phyloP scores from a whole-genome alignment of 2,113 vertebrate species.

The Sapayoa aenigma region DNA sequence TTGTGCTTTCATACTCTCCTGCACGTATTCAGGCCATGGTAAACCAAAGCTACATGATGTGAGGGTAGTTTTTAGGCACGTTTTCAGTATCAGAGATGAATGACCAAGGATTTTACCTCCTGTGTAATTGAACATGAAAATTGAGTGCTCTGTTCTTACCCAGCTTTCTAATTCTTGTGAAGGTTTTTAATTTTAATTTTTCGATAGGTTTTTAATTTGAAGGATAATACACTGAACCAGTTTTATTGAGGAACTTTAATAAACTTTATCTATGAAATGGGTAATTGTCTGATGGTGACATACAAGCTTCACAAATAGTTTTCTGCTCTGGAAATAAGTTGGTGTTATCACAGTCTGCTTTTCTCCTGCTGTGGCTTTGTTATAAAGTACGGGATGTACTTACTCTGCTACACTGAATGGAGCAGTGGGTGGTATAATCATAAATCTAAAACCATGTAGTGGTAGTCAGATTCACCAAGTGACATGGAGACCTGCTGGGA shows the following conservation, averaged over 20 bases:
- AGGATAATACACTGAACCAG: neutral
- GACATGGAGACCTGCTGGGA: neutral
- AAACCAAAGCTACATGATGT: neutral
- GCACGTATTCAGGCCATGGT: fast-evolving
- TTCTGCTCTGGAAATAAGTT: neutral
- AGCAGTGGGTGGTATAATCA: neutral
- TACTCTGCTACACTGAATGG: neutral
- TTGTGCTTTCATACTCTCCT: neutral
- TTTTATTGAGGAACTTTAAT: neutral
- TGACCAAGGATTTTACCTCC: neutral
- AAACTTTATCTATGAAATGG: neutral
- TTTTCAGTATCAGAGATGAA: neutral
- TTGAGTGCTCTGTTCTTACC: neutral
- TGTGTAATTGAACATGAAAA: neutral
- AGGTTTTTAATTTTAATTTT: neutral
- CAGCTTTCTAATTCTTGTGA: neutral
- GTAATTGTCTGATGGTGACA: neutral
- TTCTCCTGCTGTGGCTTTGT: neutral
- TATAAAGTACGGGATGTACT: neutral
- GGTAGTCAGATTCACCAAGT: neutral
- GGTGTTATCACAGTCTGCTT: neutral
- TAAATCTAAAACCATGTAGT: neutral
- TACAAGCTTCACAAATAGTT: neutral
- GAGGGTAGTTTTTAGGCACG: neutral
- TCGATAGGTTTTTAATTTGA: neutral